phyloP scores from a whole-genome alignment of 2,113 vertebrate genomes.

The Glaucidium brasilianum region DNA sequence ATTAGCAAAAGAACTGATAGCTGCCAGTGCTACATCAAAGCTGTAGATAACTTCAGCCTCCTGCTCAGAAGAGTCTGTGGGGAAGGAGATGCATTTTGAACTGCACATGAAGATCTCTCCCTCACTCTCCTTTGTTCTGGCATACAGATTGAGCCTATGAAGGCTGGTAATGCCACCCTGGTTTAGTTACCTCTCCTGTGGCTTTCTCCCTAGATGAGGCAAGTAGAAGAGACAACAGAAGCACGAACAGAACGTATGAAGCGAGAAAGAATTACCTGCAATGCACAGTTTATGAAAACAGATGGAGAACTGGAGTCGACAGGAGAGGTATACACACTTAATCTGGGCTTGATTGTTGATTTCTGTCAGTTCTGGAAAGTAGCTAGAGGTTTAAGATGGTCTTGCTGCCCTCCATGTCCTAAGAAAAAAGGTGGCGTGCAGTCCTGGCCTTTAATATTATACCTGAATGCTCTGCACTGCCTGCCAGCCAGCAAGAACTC shows the following conservation, averaged over 20 bases:
- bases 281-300: constrained; percentile 39
- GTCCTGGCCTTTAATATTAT: neutral
- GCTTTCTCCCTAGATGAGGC: constrained; percentile 69
- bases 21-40: neutral
- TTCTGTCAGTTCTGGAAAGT: neutral
- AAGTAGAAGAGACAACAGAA: constrained; percentile 68
- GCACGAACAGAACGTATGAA: constrained; percentile 75
- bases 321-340: constrained; percentile 72
- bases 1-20: neutral
- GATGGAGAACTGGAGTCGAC: neutral
- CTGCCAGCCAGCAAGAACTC: neutral
- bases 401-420: neutral
- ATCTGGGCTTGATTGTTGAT: accelerated
- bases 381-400: neutral
- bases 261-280: constrained; percentile 69
- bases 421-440: accelerated
- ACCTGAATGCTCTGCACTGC: neutral
- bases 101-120: neutral
- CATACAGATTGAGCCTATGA: neutral
- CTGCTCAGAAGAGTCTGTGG: neutral
- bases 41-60: neutral
- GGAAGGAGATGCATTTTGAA: neutral
- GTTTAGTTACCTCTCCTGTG: constrained; percentile 6
- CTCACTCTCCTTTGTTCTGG: neutral
- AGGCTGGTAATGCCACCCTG: neutral